Evolutionary conservation across 2,888 invertebrate genomes (phyloP).

Genomic region (Clepsis dumicolana): DNA sequence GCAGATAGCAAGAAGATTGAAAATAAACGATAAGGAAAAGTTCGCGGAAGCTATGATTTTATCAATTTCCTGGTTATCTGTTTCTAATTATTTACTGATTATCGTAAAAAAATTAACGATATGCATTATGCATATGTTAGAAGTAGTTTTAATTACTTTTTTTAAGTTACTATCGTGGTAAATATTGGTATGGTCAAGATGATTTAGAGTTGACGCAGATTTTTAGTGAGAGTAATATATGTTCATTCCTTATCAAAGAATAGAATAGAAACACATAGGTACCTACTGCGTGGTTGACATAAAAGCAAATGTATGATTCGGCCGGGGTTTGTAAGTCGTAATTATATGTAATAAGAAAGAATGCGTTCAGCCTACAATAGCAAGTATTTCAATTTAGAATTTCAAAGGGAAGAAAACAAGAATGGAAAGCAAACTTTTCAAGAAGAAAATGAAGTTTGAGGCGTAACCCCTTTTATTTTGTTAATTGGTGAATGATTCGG

Average conservation of each 20-base stretch:
- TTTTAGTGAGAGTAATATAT: background rate
- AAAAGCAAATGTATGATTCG: constrained; percentile 8
- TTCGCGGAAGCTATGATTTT: background rate
- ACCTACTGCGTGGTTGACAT: background rate
- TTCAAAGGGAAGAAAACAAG: constrained; percentile 27
- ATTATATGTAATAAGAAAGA: constrained; percentile 12
- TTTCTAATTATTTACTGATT: background rate
- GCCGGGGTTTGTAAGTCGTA: constrained; percentile 11
- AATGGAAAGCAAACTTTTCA: constrained; percentile 31
- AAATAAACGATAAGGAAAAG: background rate
- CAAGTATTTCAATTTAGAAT: constrained; percentile 28
- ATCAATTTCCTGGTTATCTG: background rate
- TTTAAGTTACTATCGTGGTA: background rate
- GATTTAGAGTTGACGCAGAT: background rate
- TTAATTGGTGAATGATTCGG: constrained; percentile 31
- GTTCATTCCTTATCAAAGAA: constrained; percentile 7
- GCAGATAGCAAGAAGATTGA: constrained; percentile 6
- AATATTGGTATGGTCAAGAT: background rate
- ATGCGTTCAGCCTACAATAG: background rate
- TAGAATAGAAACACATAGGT: background rate
- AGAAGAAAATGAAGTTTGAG: constrained; percentile 23
- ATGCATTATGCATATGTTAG: background rate
- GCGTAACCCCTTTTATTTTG: constrained; percentile 27
- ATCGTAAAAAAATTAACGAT: background rate
- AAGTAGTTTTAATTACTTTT: background rate